Percentiles rank a stretch among this genome's conserved stretches.
phyloP scores from a whole-genome alignment of 2,888 invertebrate species.

The Parascotia fuliginaria region DNA sequence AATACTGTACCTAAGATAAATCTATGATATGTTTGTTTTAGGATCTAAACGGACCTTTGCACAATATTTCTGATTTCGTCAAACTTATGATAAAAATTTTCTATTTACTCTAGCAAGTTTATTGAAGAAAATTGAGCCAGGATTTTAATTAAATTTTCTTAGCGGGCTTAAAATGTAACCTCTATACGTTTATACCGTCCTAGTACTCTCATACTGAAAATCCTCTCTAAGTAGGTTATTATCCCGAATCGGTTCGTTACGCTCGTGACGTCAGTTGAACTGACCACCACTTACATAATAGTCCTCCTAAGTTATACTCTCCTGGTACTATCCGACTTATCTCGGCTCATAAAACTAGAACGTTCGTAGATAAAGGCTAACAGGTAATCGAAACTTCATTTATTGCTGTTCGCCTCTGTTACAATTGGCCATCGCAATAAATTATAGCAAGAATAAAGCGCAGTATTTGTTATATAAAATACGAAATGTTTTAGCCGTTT shows the following conservation, averaged over 20 bases:
- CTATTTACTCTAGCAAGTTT: neutral
- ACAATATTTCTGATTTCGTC: too few species aligned
- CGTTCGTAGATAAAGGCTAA: conserved; percentile 16
- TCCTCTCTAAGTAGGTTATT: conserved; percentile 43
- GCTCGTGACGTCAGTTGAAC: conserved; percentile 35
- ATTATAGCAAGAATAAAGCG: neutral
- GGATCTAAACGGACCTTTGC: too few species aligned
- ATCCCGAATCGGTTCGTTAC: conserved; percentile 38
- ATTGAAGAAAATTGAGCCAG: neutral
- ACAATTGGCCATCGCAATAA: neutral
- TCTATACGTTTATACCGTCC: conserved; percentile 6
- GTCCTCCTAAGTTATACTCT: conserved; percentile 26
- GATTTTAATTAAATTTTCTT: conserved; percentile 8
- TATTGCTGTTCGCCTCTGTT: neutral
- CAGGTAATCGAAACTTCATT: conserved; percentile 7
- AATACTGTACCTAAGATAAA: too few species aligned
- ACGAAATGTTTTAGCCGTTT: neutral
- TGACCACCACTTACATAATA: conserved; percentile 33
- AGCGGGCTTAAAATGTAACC: conserved; percentile 8
- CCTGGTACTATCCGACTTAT: conserved; percentile 25
- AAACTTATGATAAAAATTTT: too few species aligned
- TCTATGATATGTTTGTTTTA: too few species aligned
- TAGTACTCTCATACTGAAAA: conserved; percentile 23
- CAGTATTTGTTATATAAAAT: neutral
- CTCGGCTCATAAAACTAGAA: conserved; percentile 23